Percentiles rank a stretch among this genome's conserved stretches.
Conservation (phyloP, 2,113 vertebrate species). For the Platichthys flesus region DNA sequence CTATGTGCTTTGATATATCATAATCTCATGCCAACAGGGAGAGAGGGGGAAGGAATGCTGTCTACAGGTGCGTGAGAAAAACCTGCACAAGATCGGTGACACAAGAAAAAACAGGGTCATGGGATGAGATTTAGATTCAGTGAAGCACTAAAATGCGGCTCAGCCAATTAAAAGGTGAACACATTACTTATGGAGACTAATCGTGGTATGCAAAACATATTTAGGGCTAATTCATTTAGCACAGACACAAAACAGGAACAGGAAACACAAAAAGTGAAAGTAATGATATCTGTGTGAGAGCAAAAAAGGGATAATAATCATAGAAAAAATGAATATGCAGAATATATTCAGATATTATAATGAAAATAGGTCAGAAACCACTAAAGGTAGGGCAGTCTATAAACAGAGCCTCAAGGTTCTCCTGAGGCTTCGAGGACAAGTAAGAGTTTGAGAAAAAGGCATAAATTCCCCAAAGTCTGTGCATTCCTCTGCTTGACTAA, state of each 20-base stretch:
- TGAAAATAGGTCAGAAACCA: constrained; percentile 17
- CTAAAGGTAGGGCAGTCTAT: not conserved
- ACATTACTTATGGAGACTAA: constrained; percentile 20
- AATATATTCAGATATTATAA: constrained; percentile 1
- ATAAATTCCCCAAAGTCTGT: constrained; percentile 21
- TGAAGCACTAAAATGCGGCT: constrained; percentile 24
- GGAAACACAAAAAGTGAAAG: no score
- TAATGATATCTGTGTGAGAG: not conserved
- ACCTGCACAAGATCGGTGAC: constrained; percentile 41
- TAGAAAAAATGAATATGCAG: constrained; percentile 53
- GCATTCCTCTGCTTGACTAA: constrained; percentile 22
- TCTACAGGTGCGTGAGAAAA: constrained; percentile 31
- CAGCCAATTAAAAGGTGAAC: constrained; percentile 27
- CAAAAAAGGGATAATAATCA: constrained; percentile 6
- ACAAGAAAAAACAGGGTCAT: constrained; percentile 44
- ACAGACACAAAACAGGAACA: not conserved
- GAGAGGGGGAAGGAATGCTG: not conserved
- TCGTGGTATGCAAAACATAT: constrained; percentile 17
- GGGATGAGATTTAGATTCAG: constrained; percentile 56
- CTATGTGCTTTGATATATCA: constrained; percentile 35
- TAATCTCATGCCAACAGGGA: constrained; percentile 31
- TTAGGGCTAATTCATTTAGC: not conserved
- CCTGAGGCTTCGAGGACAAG: constrained; percentile 9
- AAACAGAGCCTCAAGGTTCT: constrained; percentile 24
- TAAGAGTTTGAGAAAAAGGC: constrained; percentile 17